A percentile compares a stretch with the other conserved stretches of the same genome.
phyloP scores from a whole-genome alignment of 1,140 invertebrate species.

The Anastatus disparis region DNA sequence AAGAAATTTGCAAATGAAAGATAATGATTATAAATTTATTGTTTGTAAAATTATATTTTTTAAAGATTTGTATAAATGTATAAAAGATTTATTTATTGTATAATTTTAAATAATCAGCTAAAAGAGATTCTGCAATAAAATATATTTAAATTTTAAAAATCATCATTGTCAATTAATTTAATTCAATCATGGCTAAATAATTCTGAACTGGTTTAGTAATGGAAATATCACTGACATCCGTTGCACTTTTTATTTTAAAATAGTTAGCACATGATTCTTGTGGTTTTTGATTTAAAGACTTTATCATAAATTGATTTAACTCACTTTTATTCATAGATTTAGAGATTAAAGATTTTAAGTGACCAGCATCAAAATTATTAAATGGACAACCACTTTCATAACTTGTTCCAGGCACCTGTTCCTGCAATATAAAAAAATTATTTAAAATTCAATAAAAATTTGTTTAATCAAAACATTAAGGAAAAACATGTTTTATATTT shows the following conservation, averaged over 20 bases:
- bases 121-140: background rate
- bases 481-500: too few species aligned
- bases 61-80: too few species aligned
- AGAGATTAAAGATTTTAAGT: constrained; percentile 62
- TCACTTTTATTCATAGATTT: constrained; percentile 53
- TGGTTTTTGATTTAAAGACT: constrained; percentile 39
- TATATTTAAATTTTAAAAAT: constrained; percentile 14
- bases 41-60: too few species aligned
- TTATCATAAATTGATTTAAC: constrained; percentile 44
- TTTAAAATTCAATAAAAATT: too few species aligned
- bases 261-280: constrained; percentile 52
- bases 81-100: too few species aligned
- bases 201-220: constrained; percentile 58
- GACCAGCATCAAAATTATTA: constrained; percentile 67
- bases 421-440: constrained; percentile 52
- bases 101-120: too few species aligned
- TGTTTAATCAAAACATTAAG: too few species aligned
- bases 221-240: constrained; percentile 41
- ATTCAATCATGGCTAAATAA: constrained; percentile 49
- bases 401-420: constrained; percentile 57
- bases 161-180: constrained; percentile 42
- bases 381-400: constrained; percentile 74
- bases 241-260: constrained; percentile 47
- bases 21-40: constrained; percentile 26
- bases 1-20: constrained; percentile 54